phyloP scores from a whole-genome alignment of 2,888 invertebrate genomes.

The Sicus ferrugineus region DNA sequence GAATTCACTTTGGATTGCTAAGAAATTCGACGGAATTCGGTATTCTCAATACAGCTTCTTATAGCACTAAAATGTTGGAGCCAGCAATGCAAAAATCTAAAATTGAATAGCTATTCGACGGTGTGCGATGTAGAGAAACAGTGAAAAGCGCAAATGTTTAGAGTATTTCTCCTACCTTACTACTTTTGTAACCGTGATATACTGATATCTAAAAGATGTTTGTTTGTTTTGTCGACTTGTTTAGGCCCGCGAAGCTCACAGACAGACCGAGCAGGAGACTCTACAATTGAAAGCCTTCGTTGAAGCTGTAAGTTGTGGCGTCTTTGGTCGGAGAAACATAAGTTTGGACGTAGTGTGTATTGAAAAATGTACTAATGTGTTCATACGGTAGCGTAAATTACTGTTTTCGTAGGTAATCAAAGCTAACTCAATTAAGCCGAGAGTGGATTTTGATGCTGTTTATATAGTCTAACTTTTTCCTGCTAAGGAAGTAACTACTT shows the following conservation, averaged over 20 bases:
- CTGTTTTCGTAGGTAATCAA: no score
- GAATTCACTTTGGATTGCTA: no score
- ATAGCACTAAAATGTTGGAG: slow-evolving; percentile 11
- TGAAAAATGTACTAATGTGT: no score
- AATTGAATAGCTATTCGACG: slow-evolving; percentile 61
- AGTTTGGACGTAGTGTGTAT: neutral
- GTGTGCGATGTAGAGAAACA: neutral
- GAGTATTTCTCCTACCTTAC: neutral
- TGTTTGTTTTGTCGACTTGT: slow-evolving; percentile 42
- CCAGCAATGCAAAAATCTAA: slow-evolving; percentile 17
- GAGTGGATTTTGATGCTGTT: no score
- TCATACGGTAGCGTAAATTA: no score
- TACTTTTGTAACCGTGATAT: slow-evolving; percentile 33
- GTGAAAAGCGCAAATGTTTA: neutral
- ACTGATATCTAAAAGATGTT: slow-evolving; percentile 39
- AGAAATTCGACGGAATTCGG: no score
- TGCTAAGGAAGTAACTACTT: no score
- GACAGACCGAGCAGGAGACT: slow-evolving; percentile 58
- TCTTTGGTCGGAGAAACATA: neutral
- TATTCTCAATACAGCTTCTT: neutral
- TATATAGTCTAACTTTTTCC: no score
- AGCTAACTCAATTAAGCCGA: no score
- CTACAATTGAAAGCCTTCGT: slow-evolving; percentile 58
- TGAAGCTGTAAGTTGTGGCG: slow-evolving; percentile 55
- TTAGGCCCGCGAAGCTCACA: slow-evolving; percentile 60